These are phyloP conservation scores for Aldrovandia affinis DNA, from an alignment of 2,797 vertebrate genomes.

Conservation along the genomic window DNA sequence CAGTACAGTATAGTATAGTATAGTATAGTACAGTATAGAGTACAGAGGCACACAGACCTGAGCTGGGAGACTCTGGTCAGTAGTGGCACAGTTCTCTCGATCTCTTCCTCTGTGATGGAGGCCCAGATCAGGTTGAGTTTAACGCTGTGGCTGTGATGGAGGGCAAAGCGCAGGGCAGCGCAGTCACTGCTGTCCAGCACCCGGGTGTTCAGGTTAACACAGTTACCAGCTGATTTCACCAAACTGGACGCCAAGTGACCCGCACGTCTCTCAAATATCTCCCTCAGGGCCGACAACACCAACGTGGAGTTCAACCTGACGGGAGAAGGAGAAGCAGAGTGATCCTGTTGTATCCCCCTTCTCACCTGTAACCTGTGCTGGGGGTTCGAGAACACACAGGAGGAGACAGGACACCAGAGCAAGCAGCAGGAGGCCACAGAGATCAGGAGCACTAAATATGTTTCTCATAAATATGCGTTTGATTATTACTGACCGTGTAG, in stretches of 20 bases:
- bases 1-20: no score
- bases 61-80: constrained; percentile 37
- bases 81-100: constrained; percentile 38
- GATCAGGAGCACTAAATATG: no score
- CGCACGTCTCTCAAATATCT: constrained; percentile 39
- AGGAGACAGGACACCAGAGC: not conserved
- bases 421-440: not conserved
- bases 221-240: constrained; percentile 47
- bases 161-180: constrained; percentile 56
- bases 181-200: constrained; percentile 54
- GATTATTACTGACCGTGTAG: no score
- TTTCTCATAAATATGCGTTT: no score
- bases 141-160: constrained; percentile 51
- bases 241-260: constrained; percentile 45
- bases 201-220: constrained; percentile 56
- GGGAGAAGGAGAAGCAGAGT: not conserved
- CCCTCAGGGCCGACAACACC: constrained; percentile 37
- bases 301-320: constrained; percentile 42
- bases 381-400: not conserved
- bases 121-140: constrained; percentile 56
- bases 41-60: constrained; percentile 27
- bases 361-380: not conserved
- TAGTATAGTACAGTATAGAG: no score
- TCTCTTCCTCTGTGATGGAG: constrained; percentile 46
- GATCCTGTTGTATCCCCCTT: not conserved